These are phyloP conservation scores for Cephalopachus bancanus DNA, from an alignment of 2,797 vertebrate species.

Conservation along the genomic window DNA sequence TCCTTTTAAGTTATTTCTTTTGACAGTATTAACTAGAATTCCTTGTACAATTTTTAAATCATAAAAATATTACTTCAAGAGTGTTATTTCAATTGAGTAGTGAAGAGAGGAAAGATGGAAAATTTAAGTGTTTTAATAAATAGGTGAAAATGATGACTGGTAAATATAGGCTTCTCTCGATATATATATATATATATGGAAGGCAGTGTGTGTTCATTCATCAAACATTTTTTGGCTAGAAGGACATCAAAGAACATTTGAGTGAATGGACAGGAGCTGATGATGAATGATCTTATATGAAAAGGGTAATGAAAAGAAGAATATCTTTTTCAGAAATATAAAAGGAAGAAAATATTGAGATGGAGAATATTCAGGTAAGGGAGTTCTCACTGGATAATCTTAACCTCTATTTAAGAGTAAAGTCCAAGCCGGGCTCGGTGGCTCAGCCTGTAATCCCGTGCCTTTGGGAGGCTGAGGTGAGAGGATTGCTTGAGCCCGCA, in stretches of 20 bases:
- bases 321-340: not conserved
- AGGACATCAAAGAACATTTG: not conserved
- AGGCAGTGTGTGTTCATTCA: not conserved
- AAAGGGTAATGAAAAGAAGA: not conserved
- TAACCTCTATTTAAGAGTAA: not conserved
- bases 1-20: conserved; percentile 8
- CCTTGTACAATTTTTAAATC: not conserved
- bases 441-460: too few relatives aligned
- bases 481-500: too few relatives aligned
- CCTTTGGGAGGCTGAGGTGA: too few relatives aligned
- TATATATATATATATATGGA: not conserved
- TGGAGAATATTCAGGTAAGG: not conserved
- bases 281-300: not conserved
- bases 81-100: not conserved
- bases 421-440: too few relatives aligned
- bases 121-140: not conserved
- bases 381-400: not conserved
- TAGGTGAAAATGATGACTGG: not conserved
- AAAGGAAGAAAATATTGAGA: not conserved
- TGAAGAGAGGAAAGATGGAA: not conserved
- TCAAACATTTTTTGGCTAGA: not conserved
- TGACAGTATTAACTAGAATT: not conserved
- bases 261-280: not conserved
- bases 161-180: not conserved
- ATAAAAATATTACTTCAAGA: not conserved